phyloP scores from a whole-genome alignment of 1,140 invertebrate species.

The Drosophila equinoxialis region DNA sequence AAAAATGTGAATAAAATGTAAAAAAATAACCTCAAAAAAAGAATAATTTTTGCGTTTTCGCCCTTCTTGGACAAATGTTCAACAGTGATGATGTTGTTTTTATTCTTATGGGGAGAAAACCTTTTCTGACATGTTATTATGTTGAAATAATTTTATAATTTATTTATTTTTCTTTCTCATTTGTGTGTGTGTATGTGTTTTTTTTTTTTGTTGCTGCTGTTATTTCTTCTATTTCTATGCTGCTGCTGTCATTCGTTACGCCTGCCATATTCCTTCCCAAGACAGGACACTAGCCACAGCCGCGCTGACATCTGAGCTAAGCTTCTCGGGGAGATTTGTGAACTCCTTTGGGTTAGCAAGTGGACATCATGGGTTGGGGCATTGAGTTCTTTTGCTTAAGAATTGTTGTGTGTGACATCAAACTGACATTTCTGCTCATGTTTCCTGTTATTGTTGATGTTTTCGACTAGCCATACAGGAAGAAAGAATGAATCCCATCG shows the following conservation, averaged over 20 bases:
- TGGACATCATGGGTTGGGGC: background rate
- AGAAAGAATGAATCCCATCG: background rate
- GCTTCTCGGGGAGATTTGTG: conserved; percentile 7
- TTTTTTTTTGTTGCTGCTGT: background rate
- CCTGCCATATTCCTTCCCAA: conserved; percentile 33
- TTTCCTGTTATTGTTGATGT: conserved; percentile 14
- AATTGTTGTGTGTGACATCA: conserved; percentile 18
- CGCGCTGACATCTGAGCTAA: conserved; percentile 16
- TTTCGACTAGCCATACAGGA: background rate
- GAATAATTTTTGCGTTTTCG: conserved; percentile 55
- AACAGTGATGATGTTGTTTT: conserved; percentile 22
- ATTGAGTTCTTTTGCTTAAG: conserved; percentile 1
- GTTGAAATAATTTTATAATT: conserved; percentile 76
- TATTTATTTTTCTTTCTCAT: conserved; percentile 56
- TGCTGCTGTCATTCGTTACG: conserved; percentile 44
- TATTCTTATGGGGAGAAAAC: background rate
- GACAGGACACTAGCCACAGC: background rate
- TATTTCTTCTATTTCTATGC: background rate
- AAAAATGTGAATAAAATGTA: conserved; percentile 61
- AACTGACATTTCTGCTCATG: conserved; percentile 17
- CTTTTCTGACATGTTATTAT: conserved; percentile 63
- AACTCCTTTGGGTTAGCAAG: conserved; percentile 8
- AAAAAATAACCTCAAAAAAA: conserved; percentile 57
- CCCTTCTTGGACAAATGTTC: conserved; percentile 17
- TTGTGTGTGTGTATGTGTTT: background rate